phyloP scores from a whole-genome alignment of 2,113 vertebrate genomes.

The Ursus arctos region DNA sequence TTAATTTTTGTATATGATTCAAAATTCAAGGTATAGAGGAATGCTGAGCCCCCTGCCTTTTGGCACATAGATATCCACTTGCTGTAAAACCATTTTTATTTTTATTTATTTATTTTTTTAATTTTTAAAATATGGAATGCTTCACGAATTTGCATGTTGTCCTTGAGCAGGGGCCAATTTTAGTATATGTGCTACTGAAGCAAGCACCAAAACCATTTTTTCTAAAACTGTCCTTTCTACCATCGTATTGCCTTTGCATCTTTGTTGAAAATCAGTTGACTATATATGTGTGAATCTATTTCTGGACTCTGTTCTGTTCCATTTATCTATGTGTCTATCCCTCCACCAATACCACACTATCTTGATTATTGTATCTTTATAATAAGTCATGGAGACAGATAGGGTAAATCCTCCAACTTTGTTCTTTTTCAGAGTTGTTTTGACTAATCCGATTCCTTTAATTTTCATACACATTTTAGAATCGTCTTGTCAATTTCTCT shows the following conservation, averaged over 20 bases:
- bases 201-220: background rate
- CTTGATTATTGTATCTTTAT: background rate
- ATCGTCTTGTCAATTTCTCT: background rate
- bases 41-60: background rate
- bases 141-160: background rate
- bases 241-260: background rate
- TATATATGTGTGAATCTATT: background rate
- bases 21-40: background rate
- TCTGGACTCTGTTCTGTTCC: slow-evolving; percentile 24
- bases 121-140: background rate
- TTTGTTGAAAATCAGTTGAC: background rate
- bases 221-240: background rate
- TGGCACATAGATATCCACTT: background rate
- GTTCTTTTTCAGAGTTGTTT: background rate
- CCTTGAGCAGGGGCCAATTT: background rate
- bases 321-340: background rate
- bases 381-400: background rate
- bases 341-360: background rate
- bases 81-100: background rate
- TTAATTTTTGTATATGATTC: background rate
- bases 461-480: slow-evolving; percentile 26
- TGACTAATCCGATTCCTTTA: slow-evolving; percentile 37
- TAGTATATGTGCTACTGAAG: background rate
- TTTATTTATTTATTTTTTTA: background rate
- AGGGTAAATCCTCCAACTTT: background rate